Evolutionary conservation across 1,140 invertebrate species (phyloP).

Genomic region (Drosophila serrata): DNA sequence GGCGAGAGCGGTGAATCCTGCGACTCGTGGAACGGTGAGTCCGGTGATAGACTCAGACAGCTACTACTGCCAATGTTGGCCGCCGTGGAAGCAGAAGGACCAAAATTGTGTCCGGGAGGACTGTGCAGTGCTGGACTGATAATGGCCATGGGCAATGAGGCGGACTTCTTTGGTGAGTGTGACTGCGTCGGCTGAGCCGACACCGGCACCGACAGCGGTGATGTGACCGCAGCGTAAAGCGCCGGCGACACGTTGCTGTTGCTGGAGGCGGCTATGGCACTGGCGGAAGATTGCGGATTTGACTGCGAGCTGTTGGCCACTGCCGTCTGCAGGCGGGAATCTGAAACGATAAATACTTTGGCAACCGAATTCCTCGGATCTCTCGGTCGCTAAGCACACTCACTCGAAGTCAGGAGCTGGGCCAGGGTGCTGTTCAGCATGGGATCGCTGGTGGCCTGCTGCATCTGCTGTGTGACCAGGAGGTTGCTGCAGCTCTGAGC

Average conservation of each 20-base stretch:
- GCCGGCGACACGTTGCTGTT: conserved; percentile 48
- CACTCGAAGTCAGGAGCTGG: conserved; percentile 73
- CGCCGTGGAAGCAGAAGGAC: conserved; percentile 9
- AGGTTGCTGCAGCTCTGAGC: conserved; percentile 57
- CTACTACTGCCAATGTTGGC: conserved; percentile 47
- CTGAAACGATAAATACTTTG: conserved; percentile 13
- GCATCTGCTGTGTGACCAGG: conserved; percentile 54
- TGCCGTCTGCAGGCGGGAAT: conserved; percentile 69
- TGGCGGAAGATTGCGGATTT: conserved; percentile 61
- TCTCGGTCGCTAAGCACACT: conserved; percentile 1
- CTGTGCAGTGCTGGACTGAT: conserved; percentile 66
- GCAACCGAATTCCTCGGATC: background rate
- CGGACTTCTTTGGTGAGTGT: conserved; percentile 82
- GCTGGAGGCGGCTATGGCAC: conserved; percentile 64
- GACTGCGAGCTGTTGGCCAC: conserved; percentile 75
- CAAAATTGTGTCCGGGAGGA: conserved; percentile 64
- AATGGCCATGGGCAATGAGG: conserved; percentile 72
- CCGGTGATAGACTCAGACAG: conserved; percentile 72
- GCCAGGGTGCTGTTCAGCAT: conserved; percentile 84
- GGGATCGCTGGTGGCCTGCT: conserved; percentile 82
- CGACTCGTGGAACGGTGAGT: conserved; percentile 79
- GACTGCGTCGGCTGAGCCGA: conserved; percentile 52
- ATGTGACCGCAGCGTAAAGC: conserved; percentile 46
- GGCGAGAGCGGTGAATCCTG: conserved; percentile 85
- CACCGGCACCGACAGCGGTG: conserved; percentile 46